Conservation (phyloP, 2,113 vertebrate species). For the Heptranchias perlo region DNA sequence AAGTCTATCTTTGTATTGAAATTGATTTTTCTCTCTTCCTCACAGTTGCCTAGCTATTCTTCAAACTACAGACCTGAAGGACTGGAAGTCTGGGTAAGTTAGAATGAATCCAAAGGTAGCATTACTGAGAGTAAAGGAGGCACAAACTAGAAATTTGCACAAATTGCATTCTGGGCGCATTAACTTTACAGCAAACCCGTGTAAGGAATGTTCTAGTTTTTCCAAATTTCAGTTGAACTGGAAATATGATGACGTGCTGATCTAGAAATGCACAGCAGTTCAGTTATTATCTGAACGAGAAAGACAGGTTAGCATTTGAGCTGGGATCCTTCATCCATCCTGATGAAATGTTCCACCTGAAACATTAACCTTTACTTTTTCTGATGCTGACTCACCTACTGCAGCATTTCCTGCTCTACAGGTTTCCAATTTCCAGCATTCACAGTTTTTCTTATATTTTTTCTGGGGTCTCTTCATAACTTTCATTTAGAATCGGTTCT, state of each 20-base stretch:
- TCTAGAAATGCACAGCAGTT: not conserved
- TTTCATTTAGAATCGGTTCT: not conserved
- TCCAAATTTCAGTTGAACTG: not conserved
- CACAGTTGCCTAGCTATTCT: slow-evolving; percentile 60
- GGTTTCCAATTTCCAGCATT: not conserved
- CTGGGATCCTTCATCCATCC: not conserved
- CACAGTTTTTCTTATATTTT: not conserved
- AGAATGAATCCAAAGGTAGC: not conserved
- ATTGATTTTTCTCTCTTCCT: slow-evolving; percentile 36
- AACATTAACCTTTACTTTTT: not conserved
- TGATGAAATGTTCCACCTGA: not conserved
- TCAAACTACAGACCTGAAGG: slow-evolving; percentile 51
- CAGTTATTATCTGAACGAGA: not conserved
- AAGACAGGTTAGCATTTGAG: not conserved
- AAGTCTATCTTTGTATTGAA: not conserved
- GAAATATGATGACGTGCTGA: not conserved
- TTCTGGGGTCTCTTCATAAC: not conserved
- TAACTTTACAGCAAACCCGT: not conserved
- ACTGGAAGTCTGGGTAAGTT: slow-evolving; percentile 64
- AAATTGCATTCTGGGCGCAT: not conserved
- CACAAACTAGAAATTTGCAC: not conserved
- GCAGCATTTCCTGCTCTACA: not conserved
- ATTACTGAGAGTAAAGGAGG: not conserved
- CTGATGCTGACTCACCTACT: not conserved
- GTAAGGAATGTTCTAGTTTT: not conserved